Evolutionary conservation across 2,797 vertebrate species (phyloP), one percentile per base, ranked within the genome.

Genomic region (Neosalanx taihuensis): DNA sequence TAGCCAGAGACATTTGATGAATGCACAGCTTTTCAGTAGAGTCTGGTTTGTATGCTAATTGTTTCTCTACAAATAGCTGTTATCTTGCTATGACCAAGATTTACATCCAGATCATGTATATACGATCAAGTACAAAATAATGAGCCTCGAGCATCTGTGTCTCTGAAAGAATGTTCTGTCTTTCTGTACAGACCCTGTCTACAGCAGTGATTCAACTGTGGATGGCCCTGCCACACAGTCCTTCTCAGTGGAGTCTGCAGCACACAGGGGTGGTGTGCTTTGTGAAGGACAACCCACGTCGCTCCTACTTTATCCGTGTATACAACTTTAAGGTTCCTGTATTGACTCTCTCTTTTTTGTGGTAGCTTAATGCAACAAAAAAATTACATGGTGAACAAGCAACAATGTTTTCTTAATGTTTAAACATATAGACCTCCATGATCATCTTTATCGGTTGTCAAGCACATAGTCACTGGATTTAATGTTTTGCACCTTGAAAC

Each of bases 291-390:
- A 95, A 95, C 80, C 92, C 86, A 0, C 92, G 85, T 74, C 94
- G 95, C 59, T 96, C 95, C 67, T 98, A 95, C 86, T 97, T 95
- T 92, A 94, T 97, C 33, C 92, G 95, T 23, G 84, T 96, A 82
- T 97, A 90, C 7, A 85, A 94, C 56, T 49, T 96, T 64, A 93
- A 90, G 92, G 96, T 97, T 62, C 60, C 12, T 29, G 26, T 5
- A 61, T 61, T 61, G 3, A 17, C 13, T 2, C 12, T 13, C 23
- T 5, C 30, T 29, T 46, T 46, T 46, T 46, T 46, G 10, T 12
- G 37, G 37, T 41, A 41, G 9, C 37, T 37, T 41, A 41, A 41
- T 2, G 37, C 37, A 12, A 41, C 1, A 41, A 41, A 9, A 10
- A 2, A 41, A 41, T n/a, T n/a, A n/a, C n/a, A 18, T 56, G 53